phyloP scores from a whole-genome alignment of 2,888 invertebrate genomes.

The Leptarthrus brevirostris region DNA sequence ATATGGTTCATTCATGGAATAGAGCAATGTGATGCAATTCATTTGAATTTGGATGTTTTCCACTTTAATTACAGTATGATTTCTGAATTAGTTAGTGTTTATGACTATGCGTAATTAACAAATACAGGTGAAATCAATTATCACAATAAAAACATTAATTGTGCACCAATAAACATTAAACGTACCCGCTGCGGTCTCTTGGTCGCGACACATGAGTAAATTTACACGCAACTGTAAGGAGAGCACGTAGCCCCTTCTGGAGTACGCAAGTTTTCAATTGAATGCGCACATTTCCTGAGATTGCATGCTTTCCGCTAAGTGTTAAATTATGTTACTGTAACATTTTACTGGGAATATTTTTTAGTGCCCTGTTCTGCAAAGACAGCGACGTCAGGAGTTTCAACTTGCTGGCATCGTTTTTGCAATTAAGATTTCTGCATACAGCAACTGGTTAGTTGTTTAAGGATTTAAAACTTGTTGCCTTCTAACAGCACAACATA shows the following conservation, averaged over 20 bases:
- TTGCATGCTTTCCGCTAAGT: slow-evolving; percentile 57
- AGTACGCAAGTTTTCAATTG: slow-evolving; percentile 33
- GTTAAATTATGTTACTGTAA: slow-evolving; percentile 55
- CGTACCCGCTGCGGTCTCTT: background rate
- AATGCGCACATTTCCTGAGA: slow-evolving; percentile 53
- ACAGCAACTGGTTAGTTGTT: too few relatives aligned
- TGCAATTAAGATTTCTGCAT: too few relatives aligned
- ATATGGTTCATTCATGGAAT: too few relatives aligned
- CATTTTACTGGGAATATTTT: slow-evolving; percentile 29
- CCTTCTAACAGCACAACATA: too few relatives aligned
- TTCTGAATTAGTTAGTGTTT: too few relatives aligned
- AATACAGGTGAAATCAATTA: slow-evolving; percentile 17
- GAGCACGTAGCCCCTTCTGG: slow-evolving; percentile 13
- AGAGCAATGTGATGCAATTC: too few relatives aligned
- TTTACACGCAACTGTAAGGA: slow-evolving; percentile 38
- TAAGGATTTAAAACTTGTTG: too few relatives aligned
- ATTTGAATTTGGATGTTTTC: too few relatives aligned
- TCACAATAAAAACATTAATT: slow-evolving; percentile 33
- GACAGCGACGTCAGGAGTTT: background rate
- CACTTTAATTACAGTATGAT: too few relatives aligned
- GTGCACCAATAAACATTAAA: slow-evolving; percentile 37
- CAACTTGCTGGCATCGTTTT: background rate
- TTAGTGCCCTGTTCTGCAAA: background rate
- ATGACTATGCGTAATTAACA: background rate
- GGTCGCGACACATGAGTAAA: slow-evolving; percentile 22